Conservation (phyloP, 2,888 invertebrate species). For the Polymixis flavicincta region DNA sequence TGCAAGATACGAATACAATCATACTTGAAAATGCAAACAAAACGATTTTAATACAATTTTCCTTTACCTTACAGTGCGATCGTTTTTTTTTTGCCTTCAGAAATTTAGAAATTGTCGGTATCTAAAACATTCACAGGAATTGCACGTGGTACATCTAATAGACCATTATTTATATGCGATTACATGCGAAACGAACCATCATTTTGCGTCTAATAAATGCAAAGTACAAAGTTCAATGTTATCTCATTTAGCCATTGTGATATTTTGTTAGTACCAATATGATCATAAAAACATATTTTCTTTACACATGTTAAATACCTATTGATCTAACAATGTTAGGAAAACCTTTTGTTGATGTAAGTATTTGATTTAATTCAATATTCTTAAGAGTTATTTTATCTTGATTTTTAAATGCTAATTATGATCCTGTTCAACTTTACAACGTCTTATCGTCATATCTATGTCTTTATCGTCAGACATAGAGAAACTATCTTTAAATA, state of each 20-base stretch:
- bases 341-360: slow-evolving; percentile 29
- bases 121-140: too few relatives aligned
- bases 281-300: slow-evolving; percentile 20
- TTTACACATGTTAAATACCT: slow-evolving; percentile 48
- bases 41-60: background rate
- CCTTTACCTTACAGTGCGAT: background rate
- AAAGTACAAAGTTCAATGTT: slow-evolving; percentile 27
- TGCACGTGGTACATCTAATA: background rate
- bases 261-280: slow-evolving; percentile 12
- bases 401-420: slow-evolving; percentile 33
- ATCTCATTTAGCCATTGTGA: slow-evolving; percentile 37
- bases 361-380: background rate
- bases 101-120: too few relatives aligned
- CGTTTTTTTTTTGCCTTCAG: background rate
- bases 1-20: too few relatives aligned
- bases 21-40: too few relatives aligned
- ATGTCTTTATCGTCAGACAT: slow-evolving; percentile 16
- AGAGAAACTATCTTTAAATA: background rate
- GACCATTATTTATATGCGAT: background rate
- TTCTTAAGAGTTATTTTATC: background rate
- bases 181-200: background rate
- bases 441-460: background rate
- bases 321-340: slow-evolving; percentile 23
- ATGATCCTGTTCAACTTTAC: background rate
- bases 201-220: slow-evolving; percentile 1